Evolutionary conservation across 2,797 vertebrate species (phyloP).

Genomic region (Labeo calbasu): DNA sequence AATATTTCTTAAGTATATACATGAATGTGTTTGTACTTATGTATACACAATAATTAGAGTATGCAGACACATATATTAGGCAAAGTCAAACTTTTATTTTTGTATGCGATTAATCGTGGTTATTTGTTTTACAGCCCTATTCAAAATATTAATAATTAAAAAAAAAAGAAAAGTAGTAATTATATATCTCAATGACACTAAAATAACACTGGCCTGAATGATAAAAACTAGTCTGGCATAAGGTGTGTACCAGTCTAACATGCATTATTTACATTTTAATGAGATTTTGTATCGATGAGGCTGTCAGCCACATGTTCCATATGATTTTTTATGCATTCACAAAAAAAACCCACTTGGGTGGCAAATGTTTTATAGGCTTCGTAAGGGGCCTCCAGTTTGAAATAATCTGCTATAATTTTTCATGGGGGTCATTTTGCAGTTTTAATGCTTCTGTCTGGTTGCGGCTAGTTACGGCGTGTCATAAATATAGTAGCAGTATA

Average conservation of each 20-base stretch:
- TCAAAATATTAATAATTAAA: neutral
- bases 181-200: neutral
- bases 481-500: constrained; percentile 41
- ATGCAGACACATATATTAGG: too few relatives aligned
- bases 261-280: neutral
- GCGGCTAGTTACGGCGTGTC: constrained; percentile 37
- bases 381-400: neutral
- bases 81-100: too few relatives aligned
- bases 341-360: neutral
- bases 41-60: too few relatives aligned
- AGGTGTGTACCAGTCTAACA: neutral
- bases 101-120: too few relatives aligned
- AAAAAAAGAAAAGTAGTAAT: too few relatives aligned
- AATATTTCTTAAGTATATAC: too few relatives aligned
- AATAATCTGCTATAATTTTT: constrained; percentile 28
- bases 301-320: neutral
- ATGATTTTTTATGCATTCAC: neutral
- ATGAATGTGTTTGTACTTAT: too few relatives aligned
- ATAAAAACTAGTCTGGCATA: neutral
- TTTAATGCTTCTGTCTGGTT: constrained; percentile 33
- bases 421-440: constrained; percentile 27
- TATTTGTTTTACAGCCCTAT: too few relatives aligned
- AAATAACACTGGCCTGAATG: neutral
- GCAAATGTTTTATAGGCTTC: constrained; percentile 5
- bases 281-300: neutral